Conservation (phyloP, 2,888 invertebrate species). For the Chymomyza caudatula region DNA sequence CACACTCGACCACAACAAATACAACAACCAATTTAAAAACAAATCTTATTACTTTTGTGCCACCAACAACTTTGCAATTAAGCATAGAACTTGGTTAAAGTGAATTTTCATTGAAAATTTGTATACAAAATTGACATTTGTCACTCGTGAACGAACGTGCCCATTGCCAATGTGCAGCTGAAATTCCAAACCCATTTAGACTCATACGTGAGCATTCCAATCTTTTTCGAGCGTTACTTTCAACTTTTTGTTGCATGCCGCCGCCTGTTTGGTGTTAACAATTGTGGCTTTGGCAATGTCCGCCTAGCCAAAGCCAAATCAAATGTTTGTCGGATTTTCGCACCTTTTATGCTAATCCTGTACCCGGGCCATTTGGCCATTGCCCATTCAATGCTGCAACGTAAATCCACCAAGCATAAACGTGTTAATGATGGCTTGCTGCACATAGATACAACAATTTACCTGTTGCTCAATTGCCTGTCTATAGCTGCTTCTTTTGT, state of each 20-base stretch:
- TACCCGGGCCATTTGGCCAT: not conserved
- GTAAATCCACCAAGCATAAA: constrained; percentile 34
- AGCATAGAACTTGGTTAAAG: not conserved
- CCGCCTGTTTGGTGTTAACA: not conserved
- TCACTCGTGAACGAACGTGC: constrained; percentile 53
- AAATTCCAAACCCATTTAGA: constrained; percentile 6
- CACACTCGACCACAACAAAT: constrained; percentile 30
- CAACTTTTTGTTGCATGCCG: not conserved
- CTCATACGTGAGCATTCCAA: not conserved
- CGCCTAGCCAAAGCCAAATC: constrained; percentile 5
- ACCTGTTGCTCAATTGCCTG: constrained; percentile 45
- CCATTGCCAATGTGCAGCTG: constrained; percentile 44
- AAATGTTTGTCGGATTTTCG: constrained; percentile 57
- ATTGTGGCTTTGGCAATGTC: no score
- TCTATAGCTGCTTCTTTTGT: constrained; percentile 37
- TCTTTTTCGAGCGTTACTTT: not conserved
- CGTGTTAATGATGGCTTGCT: constrained; percentile 54
- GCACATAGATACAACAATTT: constrained; percentile 20
- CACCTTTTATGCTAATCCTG: constrained; percentile 53
- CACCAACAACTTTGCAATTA: not conserved
- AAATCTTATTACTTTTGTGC: not conserved
- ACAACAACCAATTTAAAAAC: not conserved
- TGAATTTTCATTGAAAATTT: constrained; percentile 8
- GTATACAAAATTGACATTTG: constrained; percentile 70
- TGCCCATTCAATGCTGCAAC: not conserved